Evolutionary conservation across 2,888 invertebrate species (phyloP).

Genomic region (Heliconius hortense): DNA sequence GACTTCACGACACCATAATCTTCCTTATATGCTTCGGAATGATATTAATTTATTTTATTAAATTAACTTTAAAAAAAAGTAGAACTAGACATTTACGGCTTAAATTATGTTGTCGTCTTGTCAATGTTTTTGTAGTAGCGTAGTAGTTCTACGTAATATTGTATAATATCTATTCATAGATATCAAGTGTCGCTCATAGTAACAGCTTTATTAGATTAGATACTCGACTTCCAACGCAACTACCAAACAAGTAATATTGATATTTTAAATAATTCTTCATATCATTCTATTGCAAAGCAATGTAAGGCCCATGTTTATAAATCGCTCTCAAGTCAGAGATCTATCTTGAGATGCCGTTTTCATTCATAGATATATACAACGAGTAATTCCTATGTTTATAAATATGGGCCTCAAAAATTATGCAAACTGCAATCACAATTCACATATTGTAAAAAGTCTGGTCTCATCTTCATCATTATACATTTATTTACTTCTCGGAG

Average conservation of each 20-base stretch:
- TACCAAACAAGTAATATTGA: neutral
- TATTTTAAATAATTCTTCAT: neutral
- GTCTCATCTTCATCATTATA: constrained; percentile 13
- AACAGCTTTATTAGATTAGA: constrained; percentile 33
- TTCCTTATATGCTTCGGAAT: constrained; percentile 30
- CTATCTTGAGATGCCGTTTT: too few species aligned
- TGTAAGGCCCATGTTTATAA: neutral
- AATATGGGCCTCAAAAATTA: too few species aligned
- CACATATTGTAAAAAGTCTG: neutral
- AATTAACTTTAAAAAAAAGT: neutral
- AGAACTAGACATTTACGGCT: neutral
- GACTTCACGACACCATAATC: constrained; percentile 44
- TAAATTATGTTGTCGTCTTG: neutral
- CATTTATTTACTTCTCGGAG: constrained; percentile 15
- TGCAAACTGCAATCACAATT: too few species aligned
- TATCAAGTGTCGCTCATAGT: constrained; percentile 37
- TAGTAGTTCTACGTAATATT: constrained; percentile 8
- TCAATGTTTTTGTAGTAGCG: neutral
- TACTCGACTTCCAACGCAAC: neutral
- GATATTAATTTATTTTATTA: neutral
- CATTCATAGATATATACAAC: too few species aligned
- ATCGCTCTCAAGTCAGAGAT: too few species aligned
- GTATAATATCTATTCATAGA: constrained; percentile 15
- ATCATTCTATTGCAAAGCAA: neutral
- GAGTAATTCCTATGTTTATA: too few species aligned